These are phyloP conservation scores for Hemicentrotus pulcherrimus DNA, from an alignment of 35 echinoderm and acorn worm genomes.

Conservation along the genomic window DNA sequence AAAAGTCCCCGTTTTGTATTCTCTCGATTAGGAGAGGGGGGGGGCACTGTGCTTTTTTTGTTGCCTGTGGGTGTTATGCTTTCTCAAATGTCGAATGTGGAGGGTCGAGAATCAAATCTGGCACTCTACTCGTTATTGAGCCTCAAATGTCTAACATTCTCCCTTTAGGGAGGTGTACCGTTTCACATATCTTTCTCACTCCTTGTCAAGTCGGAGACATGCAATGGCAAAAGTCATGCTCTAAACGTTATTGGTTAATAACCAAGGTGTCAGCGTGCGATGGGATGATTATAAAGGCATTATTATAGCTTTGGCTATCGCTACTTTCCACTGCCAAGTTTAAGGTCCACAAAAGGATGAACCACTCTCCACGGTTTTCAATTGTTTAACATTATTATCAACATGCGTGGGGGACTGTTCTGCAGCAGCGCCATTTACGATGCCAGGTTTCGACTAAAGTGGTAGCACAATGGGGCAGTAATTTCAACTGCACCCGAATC, in stretches of 20 bases:
- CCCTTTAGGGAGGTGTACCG: background rate
- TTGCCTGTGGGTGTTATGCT: background rate
- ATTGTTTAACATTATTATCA: background rate
- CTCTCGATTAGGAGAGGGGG: background rate
- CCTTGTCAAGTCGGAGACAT: background rate
- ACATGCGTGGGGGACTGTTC: background rate
- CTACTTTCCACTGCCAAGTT: background rate
- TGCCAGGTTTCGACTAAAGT: background rate
- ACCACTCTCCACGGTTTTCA: background rate
- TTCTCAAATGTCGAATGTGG: background rate
- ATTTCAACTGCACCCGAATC: background rate
- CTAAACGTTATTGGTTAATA: background rate
- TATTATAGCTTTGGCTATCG: background rate
- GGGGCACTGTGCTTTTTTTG: background rate
- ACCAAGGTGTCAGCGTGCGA: background rate
- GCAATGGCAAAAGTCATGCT: background rate
- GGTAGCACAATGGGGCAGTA: background rate
- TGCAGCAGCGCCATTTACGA: background rate
- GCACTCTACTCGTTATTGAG: background rate
- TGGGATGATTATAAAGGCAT: background rate
- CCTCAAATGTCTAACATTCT: slow-evolving; percentile 4
- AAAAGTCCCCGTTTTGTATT: background rate
- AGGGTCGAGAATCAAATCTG: background rate
- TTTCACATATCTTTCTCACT: background rate
- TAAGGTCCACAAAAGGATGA: background rate